These are phyloP conservation scores for Drosophila recens DNA, from an alignment of 2,888 invertebrate species.

Conservation along the genomic window DNA sequence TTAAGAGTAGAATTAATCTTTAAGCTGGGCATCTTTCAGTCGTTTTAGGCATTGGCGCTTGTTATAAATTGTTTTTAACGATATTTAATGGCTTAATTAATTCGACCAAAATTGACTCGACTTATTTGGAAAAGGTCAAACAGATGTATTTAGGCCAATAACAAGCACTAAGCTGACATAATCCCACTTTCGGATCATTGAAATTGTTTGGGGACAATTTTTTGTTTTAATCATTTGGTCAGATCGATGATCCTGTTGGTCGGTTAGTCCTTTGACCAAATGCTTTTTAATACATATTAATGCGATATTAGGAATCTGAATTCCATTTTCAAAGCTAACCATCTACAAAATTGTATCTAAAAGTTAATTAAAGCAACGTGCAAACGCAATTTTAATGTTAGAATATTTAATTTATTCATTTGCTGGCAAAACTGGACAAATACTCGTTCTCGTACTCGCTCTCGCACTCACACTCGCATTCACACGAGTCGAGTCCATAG, in stretches of 20 bases:
- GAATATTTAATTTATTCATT: constrained; percentile 75
- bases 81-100: constrained; percentile 27
- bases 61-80: neutral
- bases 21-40: neutral
- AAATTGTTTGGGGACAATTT: constrained; percentile 20
- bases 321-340: constrained; percentile 16
- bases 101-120: constrained; percentile 27
- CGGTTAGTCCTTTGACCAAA: neutral
- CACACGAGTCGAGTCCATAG: constrained; percentile 12
- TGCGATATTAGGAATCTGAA: constrained; percentile 17
- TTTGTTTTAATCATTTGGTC: constrained; percentile 27
- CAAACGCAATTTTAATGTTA: constrained; percentile 53
- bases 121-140: constrained; percentile 27
- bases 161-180: constrained; percentile 40
- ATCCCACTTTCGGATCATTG: constrained; percentile 23
- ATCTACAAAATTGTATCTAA: constrained; percentile 5
- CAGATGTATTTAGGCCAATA: constrained; percentile 27
- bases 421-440: constrained; percentile 42
- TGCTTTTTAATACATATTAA: constrained; percentile 24
- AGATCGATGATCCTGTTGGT: constrained; percentile 1
- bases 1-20: neutral
- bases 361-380: constrained; percentile 51
- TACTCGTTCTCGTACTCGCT: neutral
- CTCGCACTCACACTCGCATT: neutral
- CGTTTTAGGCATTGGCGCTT: neutral